Base-by-base conservation (phyloP, 2,797 vertebrate genomes). In the Choloepus didactylus region DNA sequence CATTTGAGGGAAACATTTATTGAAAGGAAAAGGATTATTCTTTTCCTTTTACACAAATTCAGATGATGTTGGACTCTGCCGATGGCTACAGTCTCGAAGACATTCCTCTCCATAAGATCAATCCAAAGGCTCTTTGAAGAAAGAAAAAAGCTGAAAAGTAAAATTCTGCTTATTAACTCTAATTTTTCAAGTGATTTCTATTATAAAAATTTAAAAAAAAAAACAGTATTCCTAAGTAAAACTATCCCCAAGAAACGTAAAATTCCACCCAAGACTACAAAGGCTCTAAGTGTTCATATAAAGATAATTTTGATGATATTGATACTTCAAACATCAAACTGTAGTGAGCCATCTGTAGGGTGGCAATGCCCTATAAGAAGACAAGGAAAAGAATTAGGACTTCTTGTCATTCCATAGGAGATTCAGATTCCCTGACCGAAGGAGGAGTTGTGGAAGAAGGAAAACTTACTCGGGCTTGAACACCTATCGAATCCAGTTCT, bases 21-120 rank as follows among this genome's bases (percentile, higher is more conserved):
- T 83, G 59, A 35, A 2, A 82, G 21, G 18, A 59, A 25, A 59
- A 81, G 3, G 2, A 11, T 18, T 62, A 27, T 10, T 84, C 72
- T 89, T 67, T 87, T 89, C 85, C 72, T 87, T 93, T 93, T 64
- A 60, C 62, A 82, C 10, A 96, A 92, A 95, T 84, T 73, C 80
- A 89, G 62, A 95, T 79, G 76, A 84, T 62, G 15, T 6, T 67
- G 2, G 83, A 72, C 41, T 56, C 56, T 51, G 29, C 38, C 19
- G 69, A 82, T 41, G 62, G 16, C 54, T 76, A 5, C 12, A 77
- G 31, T n/a, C 56, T 67, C 77, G 66, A 81, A 87, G 49, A 11
- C 62, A 95, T 86, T 83, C 44, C 56, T 92, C 41, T 89, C 25
- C 59, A 18, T 88, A 77, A 88, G 18, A 96, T 89, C 60, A 86